Conservation (phyloP, 2,888 invertebrate genomes). For the Caenorhabditis sulstoni region DNA sequence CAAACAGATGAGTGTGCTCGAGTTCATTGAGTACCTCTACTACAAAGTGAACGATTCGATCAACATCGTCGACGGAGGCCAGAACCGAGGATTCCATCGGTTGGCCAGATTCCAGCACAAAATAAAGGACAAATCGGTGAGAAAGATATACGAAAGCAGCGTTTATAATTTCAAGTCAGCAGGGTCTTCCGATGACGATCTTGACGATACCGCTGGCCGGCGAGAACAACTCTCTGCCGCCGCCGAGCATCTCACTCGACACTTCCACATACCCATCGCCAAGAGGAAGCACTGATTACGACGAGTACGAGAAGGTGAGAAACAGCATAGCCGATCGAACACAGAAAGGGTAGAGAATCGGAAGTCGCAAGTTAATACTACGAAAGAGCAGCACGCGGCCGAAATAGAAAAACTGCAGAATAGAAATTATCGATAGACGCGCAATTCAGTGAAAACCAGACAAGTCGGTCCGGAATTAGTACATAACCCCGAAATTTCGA, state of each 20-base stretch:
- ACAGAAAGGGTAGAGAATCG: too few relatives aligned
- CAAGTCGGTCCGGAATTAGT: too few relatives aligned
- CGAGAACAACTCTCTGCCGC: constrained; percentile 64
- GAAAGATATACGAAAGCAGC: not conserved
- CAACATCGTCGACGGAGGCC: constrained; percentile 63
- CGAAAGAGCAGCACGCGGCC: too few relatives aligned
- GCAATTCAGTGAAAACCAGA: too few relatives aligned
- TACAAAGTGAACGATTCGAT: constrained; percentile 71
- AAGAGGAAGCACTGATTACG: constrained; percentile 58
- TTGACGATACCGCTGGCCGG: constrained; percentile 67
- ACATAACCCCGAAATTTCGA: too few relatives aligned
- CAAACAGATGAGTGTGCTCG: constrained; percentile 66
- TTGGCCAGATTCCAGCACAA: constrained; percentile 66
- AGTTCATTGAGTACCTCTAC: constrained; percentile 70
- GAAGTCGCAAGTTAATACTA: too few relatives aligned
- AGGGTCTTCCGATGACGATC: constrained; percentile 70
- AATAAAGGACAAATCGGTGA: constrained; percentile 70
- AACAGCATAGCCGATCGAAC: too few relatives aligned
- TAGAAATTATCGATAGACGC: too few relatives aligned
- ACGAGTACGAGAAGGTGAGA: constrained; percentile 64
- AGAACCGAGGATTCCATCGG: constrained; percentile 63
- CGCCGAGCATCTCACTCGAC: constrained; percentile 49
- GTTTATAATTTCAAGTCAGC: not conserved
- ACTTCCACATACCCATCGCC: constrained; percentile 47
- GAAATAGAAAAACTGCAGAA: too few relatives aligned